Percentiles rank a stretch among this genome's conserved stretches.
These are phyloP conservation scores for Matsumurasca onukii DNA, from an alignment of 1,140 invertebrate species.

Conservation along the genomic window DNA sequence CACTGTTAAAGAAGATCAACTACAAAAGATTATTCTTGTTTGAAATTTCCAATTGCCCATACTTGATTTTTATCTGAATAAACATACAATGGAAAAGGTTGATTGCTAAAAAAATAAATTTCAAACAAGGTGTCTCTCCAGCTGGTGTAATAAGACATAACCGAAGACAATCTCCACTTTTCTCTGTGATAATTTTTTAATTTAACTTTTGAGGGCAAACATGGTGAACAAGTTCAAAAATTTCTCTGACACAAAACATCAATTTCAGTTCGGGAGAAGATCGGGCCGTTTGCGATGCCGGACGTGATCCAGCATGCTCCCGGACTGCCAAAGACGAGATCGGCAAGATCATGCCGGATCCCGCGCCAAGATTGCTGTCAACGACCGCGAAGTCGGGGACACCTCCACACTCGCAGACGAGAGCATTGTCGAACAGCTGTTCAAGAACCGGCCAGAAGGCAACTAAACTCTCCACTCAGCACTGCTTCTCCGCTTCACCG, in stretches of 20 bases:
- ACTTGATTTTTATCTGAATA: too few species aligned
- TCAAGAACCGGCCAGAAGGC: slow-evolving; percentile 62
- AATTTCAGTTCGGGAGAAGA: slow-evolving; percentile 82
- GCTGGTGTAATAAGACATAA: too few species aligned
- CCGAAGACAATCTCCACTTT: too few species aligned
- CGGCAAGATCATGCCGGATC: slow-evolving; percentile 96
- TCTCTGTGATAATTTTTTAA: too few species aligned
- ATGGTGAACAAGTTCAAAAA: background rate
- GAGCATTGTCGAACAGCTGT: slow-evolving; percentile 75
- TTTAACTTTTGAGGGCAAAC: too few species aligned
- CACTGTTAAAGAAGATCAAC: too few species aligned
- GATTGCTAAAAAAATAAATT: too few species aligned
- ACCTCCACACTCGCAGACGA: slow-evolving; percentile 90
- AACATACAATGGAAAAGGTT: too few species aligned
- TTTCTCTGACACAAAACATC: too few species aligned
- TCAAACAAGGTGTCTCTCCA: too few species aligned
- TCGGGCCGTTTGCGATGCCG: slow-evolving; percentile 95
- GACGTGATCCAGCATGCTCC: slow-evolving; percentile 93
- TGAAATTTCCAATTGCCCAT: too few species aligned
- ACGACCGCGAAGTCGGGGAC: slow-evolving; percentile 88
- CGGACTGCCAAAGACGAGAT: slow-evolving; percentile 93
- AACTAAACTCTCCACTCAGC: background rate
- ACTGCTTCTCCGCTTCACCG: background rate
- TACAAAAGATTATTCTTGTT: too few species aligned
- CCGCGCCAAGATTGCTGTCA: slow-evolving; percentile 89